Conservation (phyloP, 2,888 invertebrate genomes). For the Athalia rosae region DNA sequence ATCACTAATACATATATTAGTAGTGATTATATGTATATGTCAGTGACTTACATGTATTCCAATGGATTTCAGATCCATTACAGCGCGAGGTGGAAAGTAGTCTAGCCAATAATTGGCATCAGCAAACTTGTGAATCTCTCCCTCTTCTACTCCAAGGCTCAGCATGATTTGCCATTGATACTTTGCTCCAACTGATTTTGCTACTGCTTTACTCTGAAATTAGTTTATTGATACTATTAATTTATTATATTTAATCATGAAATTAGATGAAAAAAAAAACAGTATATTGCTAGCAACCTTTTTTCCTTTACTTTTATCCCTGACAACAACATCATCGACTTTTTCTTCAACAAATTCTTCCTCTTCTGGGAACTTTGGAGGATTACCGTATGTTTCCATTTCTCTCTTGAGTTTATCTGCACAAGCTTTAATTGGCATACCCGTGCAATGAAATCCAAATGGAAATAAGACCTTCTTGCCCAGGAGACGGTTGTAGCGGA, state of each 20-base stretch:
- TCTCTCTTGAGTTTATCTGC: constrained; percentile 97
- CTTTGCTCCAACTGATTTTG: constrained; percentile 91
- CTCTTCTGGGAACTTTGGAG: constrained; percentile 88
- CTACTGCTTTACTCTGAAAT: constrained; percentile 91
- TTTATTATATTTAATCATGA: background rate
- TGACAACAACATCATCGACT: constrained; percentile 79
- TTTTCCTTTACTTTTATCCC: constrained; percentile 95
- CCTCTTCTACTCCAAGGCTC: constrained; percentile 90
- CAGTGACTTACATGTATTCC: constrained; percentile 88
- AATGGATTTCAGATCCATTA: constrained; percentile 89
- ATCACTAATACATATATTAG: no score
- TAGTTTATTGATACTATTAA: background rate
- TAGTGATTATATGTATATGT: background rate
- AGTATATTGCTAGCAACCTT: constrained; percentile 74
- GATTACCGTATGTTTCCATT: constrained; percentile 92
- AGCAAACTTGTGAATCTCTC: constrained; percentile 95
- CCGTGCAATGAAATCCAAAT: constrained; percentile 99
- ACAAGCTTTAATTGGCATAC: constrained; percentile 99
- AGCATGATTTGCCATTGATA: constrained; percentile 99
- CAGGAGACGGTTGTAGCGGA: constrained; percentile 92
- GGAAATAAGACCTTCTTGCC: constrained; percentile 96
- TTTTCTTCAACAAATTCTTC: constrained; percentile 74
- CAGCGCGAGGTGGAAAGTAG: constrained; percentile 95
- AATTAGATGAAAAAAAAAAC: constrained; percentile 42
- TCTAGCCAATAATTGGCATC: constrained; percentile 95